phyloP scores from a whole-genome alignment of 2,888 invertebrate species.

The Stenodera caucasica region DNA sequence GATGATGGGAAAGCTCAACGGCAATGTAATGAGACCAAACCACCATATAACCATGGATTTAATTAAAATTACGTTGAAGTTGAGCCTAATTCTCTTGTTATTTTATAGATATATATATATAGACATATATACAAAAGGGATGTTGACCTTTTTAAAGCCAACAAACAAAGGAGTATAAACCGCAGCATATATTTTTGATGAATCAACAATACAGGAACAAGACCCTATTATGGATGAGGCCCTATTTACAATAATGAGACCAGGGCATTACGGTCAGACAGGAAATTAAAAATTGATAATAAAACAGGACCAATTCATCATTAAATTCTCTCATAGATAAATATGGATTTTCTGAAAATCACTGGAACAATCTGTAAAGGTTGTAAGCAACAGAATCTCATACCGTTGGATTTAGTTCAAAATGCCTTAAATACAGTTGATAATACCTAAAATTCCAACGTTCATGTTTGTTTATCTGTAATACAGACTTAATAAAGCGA shows the following conservation, averaged over 20 bases:
- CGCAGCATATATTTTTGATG: slow-evolving; percentile 38
- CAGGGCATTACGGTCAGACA: slow-evolving; percentile 27
- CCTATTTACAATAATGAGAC: slow-evolving; percentile 24
- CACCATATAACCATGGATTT: slow-evolving; percentile 30
- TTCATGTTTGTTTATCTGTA: neutral
- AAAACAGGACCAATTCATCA: slow-evolving; percentile 25
- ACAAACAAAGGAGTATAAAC: slow-evolving; percentile 39
- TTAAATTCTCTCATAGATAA: too few species aligned
- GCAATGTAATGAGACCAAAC: slow-evolving; percentile 19
- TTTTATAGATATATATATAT: slow-evolving; percentile 25
- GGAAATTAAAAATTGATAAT: slow-evolving; percentile 36
- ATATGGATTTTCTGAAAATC: neutral
- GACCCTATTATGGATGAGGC: slow-evolving; percentile 31
- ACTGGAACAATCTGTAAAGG: neutral
- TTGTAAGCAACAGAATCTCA: neutral
- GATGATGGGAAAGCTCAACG: neutral
- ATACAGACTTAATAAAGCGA: neutral
- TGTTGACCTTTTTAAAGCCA: slow-evolving; percentile 31
- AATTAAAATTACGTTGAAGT: slow-evolving; percentile 33
- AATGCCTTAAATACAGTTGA: neutral
- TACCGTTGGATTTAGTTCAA: neutral
- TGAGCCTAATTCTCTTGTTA: slow-evolving; percentile 29
- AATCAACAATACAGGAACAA: slow-evolving; percentile 29
- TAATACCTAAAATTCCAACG: slow-evolving; percentile 16
- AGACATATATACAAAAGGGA: slow-evolving; percentile 9